These are phyloP conservation scores for Drosophila orena DNA, from an alignment of 1,140 invertebrate genomes.

Conservation along the genomic window DNA sequence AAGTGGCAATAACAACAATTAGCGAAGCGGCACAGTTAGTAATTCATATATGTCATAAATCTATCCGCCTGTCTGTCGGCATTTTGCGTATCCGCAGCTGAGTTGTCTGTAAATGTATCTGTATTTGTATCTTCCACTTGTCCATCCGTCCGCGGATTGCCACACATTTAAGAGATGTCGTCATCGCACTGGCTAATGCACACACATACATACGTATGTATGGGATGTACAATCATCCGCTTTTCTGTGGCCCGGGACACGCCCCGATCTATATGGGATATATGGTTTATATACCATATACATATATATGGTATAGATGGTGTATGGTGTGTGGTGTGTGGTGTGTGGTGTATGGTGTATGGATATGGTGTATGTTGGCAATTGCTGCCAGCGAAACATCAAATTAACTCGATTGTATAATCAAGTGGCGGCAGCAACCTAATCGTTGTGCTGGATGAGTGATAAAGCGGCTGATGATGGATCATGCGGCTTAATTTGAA, in stretches of 20 bases:
- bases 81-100: constrained; percentile 16
- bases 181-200: constrained; percentile 48
- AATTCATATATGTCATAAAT: constrained; percentile 83
- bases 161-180: constrained; percentile 74
- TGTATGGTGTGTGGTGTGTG: constrained; percentile 8
- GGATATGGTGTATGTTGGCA: constrained; percentile 45
- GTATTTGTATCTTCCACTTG: constrained; percentile 58
- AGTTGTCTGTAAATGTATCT: constrained; percentile 21
- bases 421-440: constrained; percentile 38
- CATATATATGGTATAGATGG: constrained; percentile 4
- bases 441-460: constrained; percentile 32
- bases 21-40: constrained; percentile 57
- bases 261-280: constrained; percentile 64
- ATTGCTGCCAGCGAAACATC: constrained; percentile 72
- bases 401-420: constrained; percentile 79
- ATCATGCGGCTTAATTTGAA: constrained; percentile 30
- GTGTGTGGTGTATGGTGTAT: not conserved
- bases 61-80: constrained; percentile 66
- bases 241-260: constrained; percentile 53
- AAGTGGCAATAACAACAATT: constrained; percentile 58
- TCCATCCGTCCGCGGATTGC: constrained; percentile 52
- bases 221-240: constrained; percentile 37
- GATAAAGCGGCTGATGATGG: constrained; percentile 45
- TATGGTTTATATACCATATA: not conserved
- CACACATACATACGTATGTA: too few species aligned